Conservation (phyloP, 2,797 vertebrate genomes). For the Sebastes diploproa region DNA sequence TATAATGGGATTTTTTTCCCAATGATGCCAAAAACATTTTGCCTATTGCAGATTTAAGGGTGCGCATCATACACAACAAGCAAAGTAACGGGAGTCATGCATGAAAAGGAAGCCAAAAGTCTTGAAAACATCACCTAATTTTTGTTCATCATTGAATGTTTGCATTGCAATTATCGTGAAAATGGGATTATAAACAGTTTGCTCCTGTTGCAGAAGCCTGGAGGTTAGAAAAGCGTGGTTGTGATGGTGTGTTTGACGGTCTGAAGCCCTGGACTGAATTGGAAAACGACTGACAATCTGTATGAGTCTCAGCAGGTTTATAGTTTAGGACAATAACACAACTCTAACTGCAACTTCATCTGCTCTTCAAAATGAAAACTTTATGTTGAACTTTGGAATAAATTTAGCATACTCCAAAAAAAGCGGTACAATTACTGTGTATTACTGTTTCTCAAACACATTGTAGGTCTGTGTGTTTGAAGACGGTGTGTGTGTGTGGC, state of each 20-base stretch:
- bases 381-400: background rate
- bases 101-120: background rate
- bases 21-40: too few species aligned
- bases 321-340: background rate
- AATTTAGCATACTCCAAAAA: background rate
- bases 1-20: too few species aligned
- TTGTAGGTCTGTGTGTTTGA: constrained; percentile 20
- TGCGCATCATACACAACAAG: background rate
- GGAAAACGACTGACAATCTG: background rate
- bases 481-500: background rate
- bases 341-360: background rate
- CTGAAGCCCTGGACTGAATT: background rate
- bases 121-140: background rate
- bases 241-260: background rate
- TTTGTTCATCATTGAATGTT: background rate
- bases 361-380: background rate
- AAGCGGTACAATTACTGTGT: background rate
- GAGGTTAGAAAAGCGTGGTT: background rate
- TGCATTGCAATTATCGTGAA: background rate
- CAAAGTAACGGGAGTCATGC: background rate
- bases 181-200: background rate
- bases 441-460: background rate
- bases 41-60: too few species aligned
- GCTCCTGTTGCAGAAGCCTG: background rate
- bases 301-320: background rate